Conservation (phyloP, 1,140 invertebrate species). For the Formica exsecta region DNA sequence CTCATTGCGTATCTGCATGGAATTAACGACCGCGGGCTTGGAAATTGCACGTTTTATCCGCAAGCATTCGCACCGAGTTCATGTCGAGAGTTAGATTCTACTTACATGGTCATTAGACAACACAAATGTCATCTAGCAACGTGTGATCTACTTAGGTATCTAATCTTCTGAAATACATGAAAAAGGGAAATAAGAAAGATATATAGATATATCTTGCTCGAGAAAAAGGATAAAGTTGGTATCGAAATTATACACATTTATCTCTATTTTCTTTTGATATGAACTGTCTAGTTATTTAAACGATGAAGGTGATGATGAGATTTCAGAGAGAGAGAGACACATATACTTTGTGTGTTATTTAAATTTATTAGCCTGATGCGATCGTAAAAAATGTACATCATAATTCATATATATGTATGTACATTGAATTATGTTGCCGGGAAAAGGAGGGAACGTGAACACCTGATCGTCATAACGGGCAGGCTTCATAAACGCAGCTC, state of each 20-base stretch:
- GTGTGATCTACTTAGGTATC: not conserved
- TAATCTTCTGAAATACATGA: not conserved
- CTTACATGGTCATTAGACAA: not conserved
- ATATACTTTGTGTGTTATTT: not conserved
- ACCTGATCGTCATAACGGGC: constrained; percentile 41
- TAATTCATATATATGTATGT: not conserved
- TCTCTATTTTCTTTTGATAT: not conserved
- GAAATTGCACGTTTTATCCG: constrained; percentile 49
- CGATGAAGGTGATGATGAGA: not conserved
- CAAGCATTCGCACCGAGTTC: not conserved
- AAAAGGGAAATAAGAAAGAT: not conserved
- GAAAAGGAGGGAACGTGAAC: constrained; percentile 25
- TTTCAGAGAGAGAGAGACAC: not conserved
- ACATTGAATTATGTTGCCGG: constrained; percentile 23
- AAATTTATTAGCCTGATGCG: not conserved
- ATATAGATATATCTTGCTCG: not conserved
- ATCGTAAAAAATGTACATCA: constrained; percentile 24
- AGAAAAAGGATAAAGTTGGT: not conserved
- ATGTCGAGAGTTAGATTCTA: constrained; percentile 22
- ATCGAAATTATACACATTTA: not conserved
- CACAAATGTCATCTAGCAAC: not conserved
- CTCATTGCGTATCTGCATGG: constrained; percentile 43
- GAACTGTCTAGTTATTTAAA: constrained; percentile 1
- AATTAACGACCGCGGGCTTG: constrained; percentile 66
- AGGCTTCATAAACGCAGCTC: constrained; percentile 29